Percentiles rank a stretch among this genome's conserved stretches.
Evolutionary conservation across 2,888 invertebrate species (phyloP).

Genomic region (Lypha dubia): DNA sequence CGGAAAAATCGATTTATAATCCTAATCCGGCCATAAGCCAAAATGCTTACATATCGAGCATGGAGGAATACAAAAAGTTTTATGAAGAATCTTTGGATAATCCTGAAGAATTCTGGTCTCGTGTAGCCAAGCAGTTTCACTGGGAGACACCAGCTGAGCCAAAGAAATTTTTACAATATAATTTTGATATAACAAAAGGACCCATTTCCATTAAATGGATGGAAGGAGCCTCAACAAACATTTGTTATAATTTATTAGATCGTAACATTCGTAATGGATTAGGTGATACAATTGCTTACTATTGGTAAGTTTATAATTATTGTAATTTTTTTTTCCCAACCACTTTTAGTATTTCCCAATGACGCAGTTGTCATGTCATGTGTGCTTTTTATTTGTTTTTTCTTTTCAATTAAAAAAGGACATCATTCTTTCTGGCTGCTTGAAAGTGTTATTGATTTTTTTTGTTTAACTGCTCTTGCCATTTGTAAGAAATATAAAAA

Average conservation of each 20-base stretch:
- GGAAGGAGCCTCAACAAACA: constrained; percentile 96
- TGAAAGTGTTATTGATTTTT: constrained; percentile 51
- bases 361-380: constrained; percentile 57
- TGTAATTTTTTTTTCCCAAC: not conserved
- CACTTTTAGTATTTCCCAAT: constrained; percentile 36
- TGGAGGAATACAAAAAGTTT: constrained; percentile 91
- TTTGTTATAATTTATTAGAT: constrained; percentile 97
- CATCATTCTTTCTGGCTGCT: too few relatives aligned
- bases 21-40: constrained; percentile 85
- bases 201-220: constrained; percentile 97
- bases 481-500: constrained; percentile 13
- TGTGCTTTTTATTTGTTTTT: constrained; percentile 30
- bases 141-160: constrained; percentile 92
- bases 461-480: constrained; percentile 46
- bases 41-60: constrained; percentile 87
- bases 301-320: constrained; percentile 89
- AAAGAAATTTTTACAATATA: constrained; percentile 93
- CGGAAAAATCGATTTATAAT: constrained; percentile 85
- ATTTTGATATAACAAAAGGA: constrained; percentile 95
- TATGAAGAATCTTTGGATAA: constrained; percentile 93
- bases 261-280: constrained; percentile 94
- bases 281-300: constrained; percentile 96
- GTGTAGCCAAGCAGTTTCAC: constrained; percentile 95
- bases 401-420: constrained; percentile 38
- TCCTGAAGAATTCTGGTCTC: constrained; percentile 96